Evolutionary conservation across 2,113 vertebrate genomes (phyloP).

Genomic region (Gulo gulo): DNA sequence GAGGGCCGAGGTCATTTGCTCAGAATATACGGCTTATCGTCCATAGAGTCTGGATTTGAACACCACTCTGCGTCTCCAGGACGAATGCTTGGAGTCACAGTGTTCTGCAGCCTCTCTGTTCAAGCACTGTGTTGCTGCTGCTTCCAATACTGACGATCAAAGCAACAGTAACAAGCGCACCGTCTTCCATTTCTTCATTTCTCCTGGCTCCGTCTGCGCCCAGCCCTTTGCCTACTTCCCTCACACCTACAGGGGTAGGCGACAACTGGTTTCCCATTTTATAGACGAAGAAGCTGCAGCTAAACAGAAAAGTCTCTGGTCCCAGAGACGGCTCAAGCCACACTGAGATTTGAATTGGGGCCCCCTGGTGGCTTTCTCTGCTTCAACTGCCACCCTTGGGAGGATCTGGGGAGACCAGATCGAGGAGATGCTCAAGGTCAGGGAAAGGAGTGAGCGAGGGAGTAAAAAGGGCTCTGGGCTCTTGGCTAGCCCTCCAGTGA

Average conservation of each 20-base stretch:
- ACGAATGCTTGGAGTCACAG: not conserved
- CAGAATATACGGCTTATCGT: rapidly evolving
- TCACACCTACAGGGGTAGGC: not conserved
- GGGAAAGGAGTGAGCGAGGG: rapidly evolving
- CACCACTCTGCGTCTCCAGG: not conserved
- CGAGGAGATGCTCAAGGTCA: not conserved
- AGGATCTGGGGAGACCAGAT: not conserved
- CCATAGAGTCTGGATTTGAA: not conserved
- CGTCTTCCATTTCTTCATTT: not conserved
- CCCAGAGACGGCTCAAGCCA: not conserved
- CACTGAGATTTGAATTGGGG: not conserved
- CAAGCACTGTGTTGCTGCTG: not conserved
- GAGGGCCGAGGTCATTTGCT: not conserved
- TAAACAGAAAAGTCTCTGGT: not conserved
- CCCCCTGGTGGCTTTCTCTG: not conserved
- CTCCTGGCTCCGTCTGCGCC: not conserved
- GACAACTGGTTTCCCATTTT: not conserved
- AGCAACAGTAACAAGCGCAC: not conserved
- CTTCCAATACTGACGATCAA: not conserved
- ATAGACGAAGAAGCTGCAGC: not conserved
- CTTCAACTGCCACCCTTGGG: not conserved
- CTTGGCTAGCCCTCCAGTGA: not conserved
- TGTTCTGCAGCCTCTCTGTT: not conserved
- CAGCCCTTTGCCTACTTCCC: not conserved
- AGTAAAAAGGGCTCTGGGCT: not conserved